Percentiles rank a stretch among this genome's conserved stretches.
These are phyloP conservation scores for Meles meles DNA, from an alignment of 2,113 vertebrate species.

Conservation along the genomic window DNA sequence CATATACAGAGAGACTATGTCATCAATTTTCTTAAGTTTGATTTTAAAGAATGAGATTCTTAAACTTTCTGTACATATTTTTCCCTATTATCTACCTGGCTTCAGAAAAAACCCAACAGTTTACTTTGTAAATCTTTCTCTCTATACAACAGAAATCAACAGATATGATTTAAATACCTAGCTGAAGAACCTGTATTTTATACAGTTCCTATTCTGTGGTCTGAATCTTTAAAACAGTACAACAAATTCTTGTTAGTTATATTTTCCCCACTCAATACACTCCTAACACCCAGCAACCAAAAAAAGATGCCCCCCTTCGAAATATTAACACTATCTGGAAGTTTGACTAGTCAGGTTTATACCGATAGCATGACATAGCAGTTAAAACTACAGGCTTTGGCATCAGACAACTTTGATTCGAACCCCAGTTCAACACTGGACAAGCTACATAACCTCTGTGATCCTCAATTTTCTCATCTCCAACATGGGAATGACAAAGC, in stretches of 20 bases:
- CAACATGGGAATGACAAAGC: not conserved
- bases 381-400: not conserved
- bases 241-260: slow-evolving; percentile 13
- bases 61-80: slow-evolving; percentile 6
- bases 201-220: not conserved
- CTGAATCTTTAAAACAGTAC: not conserved
- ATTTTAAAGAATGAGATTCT: slow-evolving; percentile 43
- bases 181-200: not conserved
- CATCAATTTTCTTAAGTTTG: not conserved
- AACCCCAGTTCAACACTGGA: not conserved
- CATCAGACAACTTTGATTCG: not conserved
- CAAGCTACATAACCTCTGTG: not conserved
- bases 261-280: not conserved
- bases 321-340: not conserved
- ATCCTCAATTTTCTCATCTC: not conserved
- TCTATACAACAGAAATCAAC: not conserved
- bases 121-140: slow-evolving; percentile 33
- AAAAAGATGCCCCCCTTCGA: not conserved
- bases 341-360: slow-evolving; percentile 1
- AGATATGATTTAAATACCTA: not conserved
- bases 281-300: slow-evolving; percentile 7
- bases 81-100: not conserved
- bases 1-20: not conserved
- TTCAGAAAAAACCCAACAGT: slow-evolving; percentile 27
- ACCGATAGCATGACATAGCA: not conserved